Base-by-base conservation (phyloP, 2,888 invertebrate genomes). In the Hydraecia micacea region DNA sequence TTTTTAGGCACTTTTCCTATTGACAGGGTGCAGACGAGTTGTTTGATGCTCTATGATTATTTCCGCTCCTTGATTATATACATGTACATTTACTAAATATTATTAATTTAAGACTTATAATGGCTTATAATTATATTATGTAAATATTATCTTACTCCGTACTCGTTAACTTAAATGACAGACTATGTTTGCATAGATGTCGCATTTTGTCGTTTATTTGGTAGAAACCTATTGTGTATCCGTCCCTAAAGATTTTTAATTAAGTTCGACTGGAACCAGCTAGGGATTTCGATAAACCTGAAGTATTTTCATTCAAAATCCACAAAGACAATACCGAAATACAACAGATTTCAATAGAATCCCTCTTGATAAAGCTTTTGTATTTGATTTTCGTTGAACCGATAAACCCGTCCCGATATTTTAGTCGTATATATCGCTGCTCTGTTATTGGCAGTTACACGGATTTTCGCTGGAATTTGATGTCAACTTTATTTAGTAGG, bases 331-430 rank as follows among this genome's bases (percentile, higher is more conserved):
- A 68, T 68, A 63, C 15, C 25, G 39, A 52, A 42, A 62, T 67
- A 65, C 52, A 79, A 75, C 32, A 42, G 49, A 72, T 66, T 69
- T 65, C 71, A 73, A 60, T 68, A 49, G 36, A 70, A 25, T 55
- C 21, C 25, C 39, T 15, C 63, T 77, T 73, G 49, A 77, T 73
- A 73, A 83, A 68, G 66, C 83, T 73, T 86, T 83, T 73, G 72
- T 83, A 62, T 86, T 83, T 65, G 83, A 78, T 68, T 74, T 86
- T 86, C 71, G 63, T 28, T 55, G 65, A 68, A 74, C 73, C 72
- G 78, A 83, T 86, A 77, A 72, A 77, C 55, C 49, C 36, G 62
- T 32, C n/a, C 49, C 13, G 78, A 83, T 74, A 83, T 86, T 86
- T 83, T 63, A 66, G 73, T 60, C 25, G 63, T 28, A 77, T 28